These are phyloP conservation scores for Poeciliopsis presidionis DNA, from an alignment of 2,797 vertebrate species.

Conservation along the genomic window DNA sequence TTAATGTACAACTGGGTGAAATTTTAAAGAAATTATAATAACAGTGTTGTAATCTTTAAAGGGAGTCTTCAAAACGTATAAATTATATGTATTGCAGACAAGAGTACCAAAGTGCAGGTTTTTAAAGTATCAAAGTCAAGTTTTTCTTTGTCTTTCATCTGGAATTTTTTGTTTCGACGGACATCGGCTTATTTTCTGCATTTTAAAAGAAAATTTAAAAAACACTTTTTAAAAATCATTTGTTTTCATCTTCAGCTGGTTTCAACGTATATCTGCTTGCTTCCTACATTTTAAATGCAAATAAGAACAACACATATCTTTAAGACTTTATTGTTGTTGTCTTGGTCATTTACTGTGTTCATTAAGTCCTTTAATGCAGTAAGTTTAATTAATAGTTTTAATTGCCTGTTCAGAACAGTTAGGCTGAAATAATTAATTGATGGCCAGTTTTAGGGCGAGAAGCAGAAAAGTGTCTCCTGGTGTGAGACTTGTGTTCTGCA, in stretches of 20 bases:
- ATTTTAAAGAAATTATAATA: conserved; percentile 7
- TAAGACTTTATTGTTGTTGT: not conserved
- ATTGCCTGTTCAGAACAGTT: not conserved
- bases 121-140: not conserved
- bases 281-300: not conserved
- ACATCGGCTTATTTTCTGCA: not conserved
- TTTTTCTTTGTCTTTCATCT: no score
- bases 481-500: conserved; percentile 13
- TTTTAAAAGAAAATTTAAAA: not conserved
- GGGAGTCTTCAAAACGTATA: conserved; percentile 2
- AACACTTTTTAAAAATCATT: no score
- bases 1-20: conserved; percentile 31
- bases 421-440: conserved; percentile 3
- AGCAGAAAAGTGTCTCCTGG: conserved; percentile 4
- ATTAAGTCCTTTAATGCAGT: not conserved
- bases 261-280: not conserved
- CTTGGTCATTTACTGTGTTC: conserved; percentile 3
- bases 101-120: no score
- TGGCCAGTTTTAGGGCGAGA: conserved; percentile 1
- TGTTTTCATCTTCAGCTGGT: no score
- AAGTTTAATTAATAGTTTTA: not conserved
- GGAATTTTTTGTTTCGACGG: not conserved
- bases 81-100: not conserved
- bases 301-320: not conserved
- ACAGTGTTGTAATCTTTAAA: not conserved